Percentiles rank a stretch among this genome's conserved stretches.
phyloP scores from a whole-genome alignment of 2,113 vertebrate species.

The Otocyon megalotis region DNA sequence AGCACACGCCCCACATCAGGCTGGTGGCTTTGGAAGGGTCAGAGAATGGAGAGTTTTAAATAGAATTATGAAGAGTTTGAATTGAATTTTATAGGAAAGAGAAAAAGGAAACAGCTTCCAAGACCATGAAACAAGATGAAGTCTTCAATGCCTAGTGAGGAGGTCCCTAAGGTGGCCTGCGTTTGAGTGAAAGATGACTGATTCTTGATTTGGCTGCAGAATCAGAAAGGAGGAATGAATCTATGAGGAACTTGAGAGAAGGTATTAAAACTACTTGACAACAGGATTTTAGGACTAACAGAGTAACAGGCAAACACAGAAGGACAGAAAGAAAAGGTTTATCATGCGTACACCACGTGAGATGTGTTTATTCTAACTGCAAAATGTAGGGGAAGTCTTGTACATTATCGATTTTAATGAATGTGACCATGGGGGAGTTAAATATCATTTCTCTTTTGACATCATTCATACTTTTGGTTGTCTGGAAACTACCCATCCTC shows the following conservation, averaged over 20 bases:
- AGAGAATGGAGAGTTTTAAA: constrained; percentile 20
- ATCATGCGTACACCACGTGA: not conserved
- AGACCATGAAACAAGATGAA: not conserved
- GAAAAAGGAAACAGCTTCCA: not conserved
- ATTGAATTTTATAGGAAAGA: not conserved
- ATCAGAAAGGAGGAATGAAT: not conserved
- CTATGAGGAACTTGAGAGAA: constrained; percentile 7
- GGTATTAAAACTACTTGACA: not conserved
- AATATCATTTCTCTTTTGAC: constrained; percentile 46
- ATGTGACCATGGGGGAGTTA: constrained; percentile 8
- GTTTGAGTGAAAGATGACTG: not conserved
- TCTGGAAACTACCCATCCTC: not conserved
- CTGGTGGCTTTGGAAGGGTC: not conserved
- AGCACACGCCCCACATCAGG: not conserved
- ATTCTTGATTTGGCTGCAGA: not conserved
- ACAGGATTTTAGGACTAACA: not conserved
- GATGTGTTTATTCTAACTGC: constrained; percentile 17
- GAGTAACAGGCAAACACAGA: not conserved
- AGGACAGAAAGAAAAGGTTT: not conserved
- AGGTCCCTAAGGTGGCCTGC: not conserved
- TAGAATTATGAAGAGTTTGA: not conserved
- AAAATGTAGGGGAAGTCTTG: not conserved
- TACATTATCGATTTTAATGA: constrained; percentile 27
- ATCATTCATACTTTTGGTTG: constrained; percentile 27
- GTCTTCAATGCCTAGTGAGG: not conserved